Base-by-base conservation (phyloP, 2,113 vertebrate species). In the Albula goreensis region DNA sequence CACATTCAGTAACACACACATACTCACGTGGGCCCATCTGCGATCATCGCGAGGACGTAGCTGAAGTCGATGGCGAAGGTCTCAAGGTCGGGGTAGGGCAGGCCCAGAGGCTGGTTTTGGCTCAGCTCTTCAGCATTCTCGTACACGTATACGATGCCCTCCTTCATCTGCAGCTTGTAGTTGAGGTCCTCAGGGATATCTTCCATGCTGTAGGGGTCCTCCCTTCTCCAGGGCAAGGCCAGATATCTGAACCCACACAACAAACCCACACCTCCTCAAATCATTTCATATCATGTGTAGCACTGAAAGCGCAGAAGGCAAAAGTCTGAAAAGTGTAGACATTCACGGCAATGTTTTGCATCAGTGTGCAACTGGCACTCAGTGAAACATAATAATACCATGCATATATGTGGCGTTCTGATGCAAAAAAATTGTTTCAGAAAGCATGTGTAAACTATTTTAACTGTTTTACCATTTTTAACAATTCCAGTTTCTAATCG, bases 61-160 rank as follows among this genome's bases (percentile, higher is more conserved):
- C 97, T 99, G 89, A 99, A 93, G 94, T 99, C 98, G 66, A 99
- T 95, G 0, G 96, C 97, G 85, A 99, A 99, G 83, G 98, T 99
- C 94, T 98, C 96, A 12, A 99, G 92, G 95, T 99, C 97, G 0
- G 98, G 98, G 86, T 99, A 99, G 0, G 98, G 98, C 60, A 99
- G 95, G 85, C 93, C 95, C 92, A 94, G 96, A 15, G 97, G 97
- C 81, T 94, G 93, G 80, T 92, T 87, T 52, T 95, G 92, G 91
- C 95, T 95, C 94, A 96, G 95, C 83, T 94, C 93, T 17, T 95
- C 93, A 48, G 94, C 91, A 57, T 91, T 92, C 12, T 97, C 93
- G 51, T 98, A 99, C 87, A 99, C 95, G 5, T 97, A 92, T n/a
- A 97, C 90, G 85, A 99, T 97, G 48, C 98, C 98, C 4, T 96